Evolutionary conservation across 2,113 vertebrate species (phyloP).

Genomic region (Boleophthalmus pectinirostris): DNA sequence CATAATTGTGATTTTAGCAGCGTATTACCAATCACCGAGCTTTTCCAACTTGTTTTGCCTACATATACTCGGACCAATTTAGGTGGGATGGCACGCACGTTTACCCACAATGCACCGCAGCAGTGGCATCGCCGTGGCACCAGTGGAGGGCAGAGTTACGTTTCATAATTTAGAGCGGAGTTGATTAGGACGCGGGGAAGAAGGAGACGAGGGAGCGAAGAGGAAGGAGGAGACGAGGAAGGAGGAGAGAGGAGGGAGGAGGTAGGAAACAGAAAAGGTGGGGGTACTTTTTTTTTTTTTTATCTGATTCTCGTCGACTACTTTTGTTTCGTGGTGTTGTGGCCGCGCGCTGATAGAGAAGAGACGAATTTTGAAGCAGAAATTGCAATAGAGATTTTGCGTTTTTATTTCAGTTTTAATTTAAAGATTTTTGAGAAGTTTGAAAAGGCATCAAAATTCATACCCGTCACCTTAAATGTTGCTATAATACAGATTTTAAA

Average conservation of each 20-base stretch:
- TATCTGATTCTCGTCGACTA: conserved; percentile 49
- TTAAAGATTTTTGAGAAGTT: background rate
- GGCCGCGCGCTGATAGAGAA: conserved; percentile 15
- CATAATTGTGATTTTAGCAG: conserved; percentile 50
- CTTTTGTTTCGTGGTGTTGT: conserved; percentile 28
- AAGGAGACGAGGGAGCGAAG: conserved; percentile 12
- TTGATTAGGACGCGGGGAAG: conserved; percentile 71
- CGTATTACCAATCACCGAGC: conserved; percentile 50
- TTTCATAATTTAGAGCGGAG: conserved; percentile 80
- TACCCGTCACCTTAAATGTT: too few relatives aligned
- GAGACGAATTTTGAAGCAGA: background rate
- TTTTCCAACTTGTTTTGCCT: conserved; percentile 40
- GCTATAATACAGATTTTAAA: too few relatives aligned
- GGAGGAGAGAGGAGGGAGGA: conserved; percentile 20
- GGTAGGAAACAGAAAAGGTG: conserved; percentile 18
- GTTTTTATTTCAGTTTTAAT: background rate
- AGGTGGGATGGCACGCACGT: conserved; percentile 5
- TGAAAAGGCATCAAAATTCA: background rate
- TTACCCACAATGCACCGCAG: conserved; percentile 16
- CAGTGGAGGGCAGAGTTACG: conserved; percentile 98
- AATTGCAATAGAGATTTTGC: background rate
- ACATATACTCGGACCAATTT: conserved; percentile 33
- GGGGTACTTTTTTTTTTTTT: conserved; percentile 21
- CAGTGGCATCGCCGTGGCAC: conserved; percentile 75
- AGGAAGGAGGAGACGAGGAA: conserved; percentile 16